Base-by-base conservation (phyloP, 2,113 vertebrate species). In the Callipepla squamata region DNA sequence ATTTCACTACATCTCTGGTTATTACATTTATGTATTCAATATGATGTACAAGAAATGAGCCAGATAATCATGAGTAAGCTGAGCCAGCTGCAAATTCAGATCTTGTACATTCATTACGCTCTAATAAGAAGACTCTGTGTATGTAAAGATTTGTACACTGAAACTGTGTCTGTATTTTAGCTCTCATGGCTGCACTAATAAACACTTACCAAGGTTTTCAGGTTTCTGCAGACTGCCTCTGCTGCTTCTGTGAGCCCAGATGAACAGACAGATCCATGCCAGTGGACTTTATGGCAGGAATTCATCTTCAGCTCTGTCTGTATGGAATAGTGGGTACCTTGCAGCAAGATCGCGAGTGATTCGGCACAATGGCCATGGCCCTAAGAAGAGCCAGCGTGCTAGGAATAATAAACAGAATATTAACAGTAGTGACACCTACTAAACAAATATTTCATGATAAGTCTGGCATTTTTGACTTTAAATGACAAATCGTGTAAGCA, bases 11-110 rank as follows among this genome's bases (percentile, higher is more conserved):
- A 74, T 89, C 72, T 83, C 79, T 93, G 70, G 48, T 45, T 89
- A 58, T 89, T 93, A 61, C 45, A 79, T 68, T 90, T 84, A 61
- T 87, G 11, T 67, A 73, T 92, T 67, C 84, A 69, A 38, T 44
- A n/a, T 63, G 65, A 87, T 79, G 80, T 80, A 74, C 42, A 51
- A 87, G 72, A 93, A 93, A 93, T 89, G 85, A 94, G 81, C 50
- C 57, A 89, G 81, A 74, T 92, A 94, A 96, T 94, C 91, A 82
- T 1, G 2, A 79, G 72, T 77, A 87, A 95, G 55, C 72, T 59
- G 89, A 91, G 93, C 79, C 93, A 95, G 76, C 93, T 94, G 85
- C 93, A 94, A 87, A 87, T 81, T 59, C 28, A 94, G 75, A 92
- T 91, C 91, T 92, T 55, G 61, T 73, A 80, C 80, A 70, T 94